Percentiles rank a stretch among this genome's conserved stretches.
phyloP scores from a whole-genome alignment of 2,888 invertebrate species.

The Microctonus brassicae region DNA sequence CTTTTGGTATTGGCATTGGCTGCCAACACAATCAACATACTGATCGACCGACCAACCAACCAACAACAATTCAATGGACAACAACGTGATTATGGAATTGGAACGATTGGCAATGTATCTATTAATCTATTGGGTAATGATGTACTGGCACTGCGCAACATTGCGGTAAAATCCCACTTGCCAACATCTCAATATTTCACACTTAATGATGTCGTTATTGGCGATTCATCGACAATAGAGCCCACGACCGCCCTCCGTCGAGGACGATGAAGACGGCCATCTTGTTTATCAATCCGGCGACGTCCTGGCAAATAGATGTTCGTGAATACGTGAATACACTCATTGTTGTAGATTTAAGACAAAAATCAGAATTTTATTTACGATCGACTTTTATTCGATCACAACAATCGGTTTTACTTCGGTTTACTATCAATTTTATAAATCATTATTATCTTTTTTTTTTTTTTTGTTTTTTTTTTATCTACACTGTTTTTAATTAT shows the following conservation, averaged over 20 bases:
- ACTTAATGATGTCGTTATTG: constrained; percentile 46
- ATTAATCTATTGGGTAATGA: constrained; percentile 10
- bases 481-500: background rate
- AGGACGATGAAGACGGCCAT: constrained; percentile 99
- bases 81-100: constrained; percentile 43
- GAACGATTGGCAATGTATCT: constrained; percentile 20
- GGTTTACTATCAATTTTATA: background rate
- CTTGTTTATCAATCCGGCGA: constrained; percentile 99
- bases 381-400: constrained; percentile 30
- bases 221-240: constrained; percentile 74
- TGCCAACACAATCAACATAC: constrained; percentile 23
- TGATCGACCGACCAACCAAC: too few relatives aligned
- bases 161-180: constrained; percentile 19
- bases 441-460: too few relatives aligned
- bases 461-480: constrained; percentile 25
- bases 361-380: constrained; percentile 39
- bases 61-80: constrained; percentile 40
- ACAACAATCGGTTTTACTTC: background rate
- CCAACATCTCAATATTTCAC: constrained; percentile 44
- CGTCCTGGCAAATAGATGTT: constrained; percentile 99
- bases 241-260: constrained; percentile 92
- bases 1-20: background rate
- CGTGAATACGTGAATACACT: constrained; percentile 81
- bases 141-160: constrained; percentile 16
- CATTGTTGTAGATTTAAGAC: constrained; percentile 69